Evolutionary conservation across 2,797 vertebrate genomes (phyloP), one percentile per base, ranked within the genome.

Genomic region (Melanotaenia maccullochi): DNA sequence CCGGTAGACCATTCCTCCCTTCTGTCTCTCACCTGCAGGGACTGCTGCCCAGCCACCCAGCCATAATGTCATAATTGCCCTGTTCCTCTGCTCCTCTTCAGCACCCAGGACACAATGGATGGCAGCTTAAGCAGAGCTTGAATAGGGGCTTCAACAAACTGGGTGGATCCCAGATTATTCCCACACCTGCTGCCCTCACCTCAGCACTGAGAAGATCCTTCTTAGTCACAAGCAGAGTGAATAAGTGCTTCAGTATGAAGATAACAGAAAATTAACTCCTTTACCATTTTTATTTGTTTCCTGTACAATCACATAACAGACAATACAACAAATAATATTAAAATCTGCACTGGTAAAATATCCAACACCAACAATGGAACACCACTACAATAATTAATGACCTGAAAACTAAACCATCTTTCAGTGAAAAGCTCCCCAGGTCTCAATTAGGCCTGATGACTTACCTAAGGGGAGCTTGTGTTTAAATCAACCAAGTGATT

Each of bases 401-500:
- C n/a, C 74, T 60, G 30, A 65, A 85, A 82, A 79, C 63, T 64
- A 83, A 78, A 76, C 47, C 7, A 30, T 73, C 63, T 61, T 52
- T 65, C 73, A 63, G 38, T 60, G 66, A 58, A 69, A 58, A 69
- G 62, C 73, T 93, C 90, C 92, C 89, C 79, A 91, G 92, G 82
- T 92, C 88, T 92, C 85, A 93, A 95, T 94, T 93, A 94, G 89
- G 78, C 61, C 78, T 95, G 93, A 95, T 93, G 89, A 88, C 74
- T 91, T 52, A 84, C 87, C 93, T 85, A 83, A 54, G 55, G 93
- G 93, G 93, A 94, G 85, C 81, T 61, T 68, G 81, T 90, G 89
- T 90, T 90, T 82, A 90, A 91, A 90, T 90, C 86, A 91, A 85
- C 52, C 62, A 63, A 85, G 83, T 75, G 91, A 83, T 73, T 85